Conservation (phyloP, 2,113 vertebrate species). For the Mixornis gularis region DNA sequence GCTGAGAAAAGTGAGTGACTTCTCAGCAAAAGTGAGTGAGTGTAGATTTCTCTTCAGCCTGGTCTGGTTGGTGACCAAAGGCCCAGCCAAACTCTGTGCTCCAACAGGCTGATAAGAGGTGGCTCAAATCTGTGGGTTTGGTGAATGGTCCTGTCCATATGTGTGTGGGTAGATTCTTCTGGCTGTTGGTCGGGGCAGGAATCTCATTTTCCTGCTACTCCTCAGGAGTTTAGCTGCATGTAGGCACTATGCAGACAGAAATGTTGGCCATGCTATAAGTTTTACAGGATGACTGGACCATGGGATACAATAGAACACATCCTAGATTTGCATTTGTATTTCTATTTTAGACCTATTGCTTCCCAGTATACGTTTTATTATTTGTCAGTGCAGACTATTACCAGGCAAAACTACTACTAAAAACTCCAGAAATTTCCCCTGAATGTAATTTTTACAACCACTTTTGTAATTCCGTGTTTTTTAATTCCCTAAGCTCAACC, state of each 20-base stretch:
- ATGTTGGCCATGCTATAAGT: neutral
- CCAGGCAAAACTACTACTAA: neutral
- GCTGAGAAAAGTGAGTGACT: neutral
- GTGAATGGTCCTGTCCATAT: fast-evolving
- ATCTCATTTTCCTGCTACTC: neutral
- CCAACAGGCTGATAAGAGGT: neutral
- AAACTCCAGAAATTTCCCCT: neutral
- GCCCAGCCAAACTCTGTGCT: neutral
- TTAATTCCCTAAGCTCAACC: neutral
- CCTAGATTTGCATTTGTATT: neutral
- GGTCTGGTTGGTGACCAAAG: neutral
- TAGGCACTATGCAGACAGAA: neutral
- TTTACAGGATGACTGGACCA: neutral
- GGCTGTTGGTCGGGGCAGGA: neutral
- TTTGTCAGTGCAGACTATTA: neutral
- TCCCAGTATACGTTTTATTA: neutral
- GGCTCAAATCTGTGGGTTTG: neutral
- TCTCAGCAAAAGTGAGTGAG: neutral
- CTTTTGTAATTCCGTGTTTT: neutral
- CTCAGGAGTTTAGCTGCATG: neutral
- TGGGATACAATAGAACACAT: neutral
- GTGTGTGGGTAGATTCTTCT: fast-evolving
- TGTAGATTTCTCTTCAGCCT: neutral
- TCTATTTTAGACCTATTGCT: neutral
- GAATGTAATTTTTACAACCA: neutral